A percentile compares a stretch with the other conserved stretches of the same genome.
Conservation (phyloP, 2,888 invertebrate genomes). For the Drosophila nigritarsus region DNA sequence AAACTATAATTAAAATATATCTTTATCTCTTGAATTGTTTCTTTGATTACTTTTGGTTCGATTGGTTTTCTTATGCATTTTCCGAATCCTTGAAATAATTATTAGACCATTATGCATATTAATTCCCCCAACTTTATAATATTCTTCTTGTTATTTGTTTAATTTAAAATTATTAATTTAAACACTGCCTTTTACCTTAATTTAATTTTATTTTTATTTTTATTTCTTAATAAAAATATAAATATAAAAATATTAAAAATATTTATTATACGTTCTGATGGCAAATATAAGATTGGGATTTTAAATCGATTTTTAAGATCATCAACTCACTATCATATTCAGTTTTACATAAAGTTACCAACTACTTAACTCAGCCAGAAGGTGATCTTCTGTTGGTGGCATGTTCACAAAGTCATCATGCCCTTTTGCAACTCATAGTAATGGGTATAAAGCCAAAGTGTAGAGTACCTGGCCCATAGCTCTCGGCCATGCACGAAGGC, state of each 20-base stretch:
- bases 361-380: not conserved
- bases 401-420: not conserved
- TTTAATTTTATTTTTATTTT: no score
- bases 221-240: no score
- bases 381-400: not conserved
- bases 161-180: no score
- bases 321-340: not conserved
- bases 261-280: not conserved
- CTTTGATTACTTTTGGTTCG: not conserved
- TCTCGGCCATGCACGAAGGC: slow-evolving; percentile 78
- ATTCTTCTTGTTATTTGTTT: not conserved
- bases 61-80: not conserved
- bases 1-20: not conserved
- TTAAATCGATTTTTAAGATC: not conserved
- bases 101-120: not conserved
- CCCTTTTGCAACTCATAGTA: not conserved
- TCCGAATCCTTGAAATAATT: not conserved
- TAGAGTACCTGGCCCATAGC: slow-evolving; percentile 76
- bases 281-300: not conserved
- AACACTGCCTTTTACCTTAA: no score
- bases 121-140: not conserved
- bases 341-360: not conserved
- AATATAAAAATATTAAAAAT: no score
- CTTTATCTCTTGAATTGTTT: not conserved
- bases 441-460: slow-evolving; percentile 49